These are phyloP conservation scores for Cynopterus sphinx DNA, from an alignment of 2,797 vertebrate genomes.

Conservation along the genomic window DNA sequence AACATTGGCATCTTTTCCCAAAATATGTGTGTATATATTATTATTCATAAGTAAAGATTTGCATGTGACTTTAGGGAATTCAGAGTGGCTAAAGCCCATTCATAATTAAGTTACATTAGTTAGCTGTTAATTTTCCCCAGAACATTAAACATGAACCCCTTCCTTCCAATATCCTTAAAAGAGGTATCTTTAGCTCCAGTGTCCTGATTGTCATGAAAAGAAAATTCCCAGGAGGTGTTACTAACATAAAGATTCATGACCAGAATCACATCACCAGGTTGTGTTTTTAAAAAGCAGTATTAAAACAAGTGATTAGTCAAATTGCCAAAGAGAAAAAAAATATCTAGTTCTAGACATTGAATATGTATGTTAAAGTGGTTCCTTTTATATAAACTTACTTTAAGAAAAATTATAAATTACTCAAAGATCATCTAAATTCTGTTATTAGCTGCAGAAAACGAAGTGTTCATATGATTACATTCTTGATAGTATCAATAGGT, in stretches of 20 bases:
- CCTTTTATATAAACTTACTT: background rate
- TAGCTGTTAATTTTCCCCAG: background rate
- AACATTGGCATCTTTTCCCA: background rate
- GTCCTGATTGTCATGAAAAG: background rate
- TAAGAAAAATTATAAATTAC: background rate
- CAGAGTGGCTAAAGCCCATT: background rate
- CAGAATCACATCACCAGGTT: background rate
- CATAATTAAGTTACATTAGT: background rate
- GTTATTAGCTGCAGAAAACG: background rate
- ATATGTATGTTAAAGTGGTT: background rate
- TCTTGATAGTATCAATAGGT: background rate
- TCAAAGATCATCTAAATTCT: background rate
- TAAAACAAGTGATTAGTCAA: constrained; percentile 2
- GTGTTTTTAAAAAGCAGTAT: background rate
- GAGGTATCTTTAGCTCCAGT: background rate
- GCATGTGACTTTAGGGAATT: background rate
- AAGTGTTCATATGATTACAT: background rate
- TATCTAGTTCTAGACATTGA: background rate
- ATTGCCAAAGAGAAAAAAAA: background rate
- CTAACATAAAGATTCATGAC: background rate
- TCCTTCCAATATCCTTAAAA: background rate
- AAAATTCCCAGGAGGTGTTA: background rate
- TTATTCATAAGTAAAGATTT: background rate
- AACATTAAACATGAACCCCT: background rate
- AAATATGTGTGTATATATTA: background rate